Evolutionary conservation across 2,888 invertebrate genomes (phyloP), one percentile per base, ranked within the genome.

Genomic region (Metalampra italica): DNA sequence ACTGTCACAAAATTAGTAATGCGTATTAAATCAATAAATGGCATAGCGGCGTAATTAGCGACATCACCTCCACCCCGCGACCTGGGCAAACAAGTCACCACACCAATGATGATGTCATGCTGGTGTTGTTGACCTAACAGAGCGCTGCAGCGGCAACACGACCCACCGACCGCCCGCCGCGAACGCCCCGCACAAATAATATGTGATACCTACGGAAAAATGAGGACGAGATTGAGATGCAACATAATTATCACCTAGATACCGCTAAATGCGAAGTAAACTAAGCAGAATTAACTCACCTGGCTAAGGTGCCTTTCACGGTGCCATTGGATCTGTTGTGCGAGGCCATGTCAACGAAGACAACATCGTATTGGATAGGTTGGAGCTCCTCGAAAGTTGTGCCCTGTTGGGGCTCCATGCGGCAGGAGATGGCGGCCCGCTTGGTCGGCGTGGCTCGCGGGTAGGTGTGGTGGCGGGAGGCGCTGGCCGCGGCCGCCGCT

Each of bases 71-170:
- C 66, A 75, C 67, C 72, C 75, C 70, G 65, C 75, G 77, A 74
- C 75, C 71, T 71, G 76, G 71, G 75, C 69, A 82, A 82, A 82
- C 78, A 82, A 75, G 69, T 68, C 69, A 66, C 66, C 67, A 52
- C 80, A 86, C 83, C 86, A 84, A 84, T 85, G 86, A 85, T 80
- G 64, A 71, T 64, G 68, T 85, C 86, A 85, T 80, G 64, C 71
- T 64, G 68, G 74, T 78, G 84, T 78, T 83, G 84, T 84, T 85
- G 83, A 86, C 83, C 85, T 5, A 22, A 22, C 72, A n/a, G n/a
- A n/a, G n/a, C n/a, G n/a, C n/a, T n/a, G n/a, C n/a, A 80, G 71
- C 66, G 59, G 61, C 59, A 56, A 56, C 52, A 56, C 55, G 59
- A 53, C 49, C 55, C 57, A 60, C 49, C 55, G 58, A 60, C 2